A percentile compares a stretch with the other conserved stretches of the same genome.
These are phyloP conservation scores for Betta splendens DNA, from an alignment of 2,797 vertebrate genomes.

Conservation along the genomic window DNA sequence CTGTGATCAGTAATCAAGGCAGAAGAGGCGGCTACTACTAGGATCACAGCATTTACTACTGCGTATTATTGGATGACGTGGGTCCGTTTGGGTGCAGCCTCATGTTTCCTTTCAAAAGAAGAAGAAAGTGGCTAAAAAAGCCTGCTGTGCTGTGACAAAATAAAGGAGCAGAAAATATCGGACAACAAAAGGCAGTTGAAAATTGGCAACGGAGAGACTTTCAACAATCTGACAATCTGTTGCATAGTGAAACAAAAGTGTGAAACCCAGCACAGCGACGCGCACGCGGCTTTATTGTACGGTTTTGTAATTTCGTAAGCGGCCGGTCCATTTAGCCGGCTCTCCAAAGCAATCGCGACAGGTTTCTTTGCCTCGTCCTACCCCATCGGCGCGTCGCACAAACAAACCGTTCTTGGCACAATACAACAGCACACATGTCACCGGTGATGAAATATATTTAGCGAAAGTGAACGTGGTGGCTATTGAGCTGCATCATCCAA, in stretches of 20 bases:
- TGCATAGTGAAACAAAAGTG: constrained; percentile 26
- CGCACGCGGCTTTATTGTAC: constrained; percentile 45
- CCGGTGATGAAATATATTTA: constrained; percentile 29
- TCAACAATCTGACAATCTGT: constrained; percentile 10
- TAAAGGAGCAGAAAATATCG: constrained; percentile 8
- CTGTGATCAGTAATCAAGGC: too few relatives aligned
- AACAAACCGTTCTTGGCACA: constrained; percentile 52
- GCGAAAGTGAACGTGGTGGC: constrained; percentile 27
- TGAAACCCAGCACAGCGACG: constrained; percentile 19
- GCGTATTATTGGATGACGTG: too few relatives aligned
- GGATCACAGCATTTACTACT: too few relatives aligned
- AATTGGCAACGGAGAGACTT: constrained; percentile 21
- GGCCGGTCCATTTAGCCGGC: constrained; percentile 35
- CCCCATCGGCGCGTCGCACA: constrained; percentile 37
- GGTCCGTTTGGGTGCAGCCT: too few relatives aligned
- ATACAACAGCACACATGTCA: constrained; percentile 32
- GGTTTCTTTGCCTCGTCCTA: constrained; percentile 17
- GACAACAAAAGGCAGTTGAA: constrained; percentile 6
- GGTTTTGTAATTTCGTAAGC: constrained; percentile 49
- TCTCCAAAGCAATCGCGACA: constrained; percentile 36
- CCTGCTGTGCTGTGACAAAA: constrained; percentile 2
- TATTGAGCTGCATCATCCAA: constrained; percentile 40
- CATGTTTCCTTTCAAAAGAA: neutral
- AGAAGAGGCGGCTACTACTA: too few relatives aligned
- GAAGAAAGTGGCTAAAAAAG: constrained; percentile 16